These are phyloP conservation scores for Lagodon rhomboides DNA, from an alignment of 2,797 vertebrate species.

Conservation along the genomic window DNA sequence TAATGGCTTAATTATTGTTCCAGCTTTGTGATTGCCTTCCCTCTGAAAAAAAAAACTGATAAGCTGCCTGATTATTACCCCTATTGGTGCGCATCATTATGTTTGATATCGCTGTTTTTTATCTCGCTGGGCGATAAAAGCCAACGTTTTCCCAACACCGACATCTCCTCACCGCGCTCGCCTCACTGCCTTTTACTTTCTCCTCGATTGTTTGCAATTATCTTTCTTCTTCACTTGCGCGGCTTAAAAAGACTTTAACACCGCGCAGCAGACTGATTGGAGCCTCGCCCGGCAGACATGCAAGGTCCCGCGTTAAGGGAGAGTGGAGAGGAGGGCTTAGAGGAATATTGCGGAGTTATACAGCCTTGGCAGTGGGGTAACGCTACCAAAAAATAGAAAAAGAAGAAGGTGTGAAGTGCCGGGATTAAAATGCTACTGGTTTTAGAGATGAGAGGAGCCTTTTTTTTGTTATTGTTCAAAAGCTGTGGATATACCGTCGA, in stretches of 20 bases:
- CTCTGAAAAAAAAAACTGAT: slow-evolving; percentile 47
- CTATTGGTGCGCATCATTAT: slow-evolving; percentile 38
- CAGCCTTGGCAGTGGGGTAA: slow-evolving; percentile 29
- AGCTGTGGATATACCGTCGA: not conserved
- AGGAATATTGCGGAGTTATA: slow-evolving; percentile 26
- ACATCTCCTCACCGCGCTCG: slow-evolving; percentile 34
- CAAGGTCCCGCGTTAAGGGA: slow-evolving; percentile 28
- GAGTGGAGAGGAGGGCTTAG: slow-evolving; percentile 18
- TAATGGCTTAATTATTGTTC: slow-evolving; percentile 62
- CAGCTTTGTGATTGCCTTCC: slow-evolving; percentile 53
- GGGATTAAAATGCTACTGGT: slow-evolving; percentile 11
- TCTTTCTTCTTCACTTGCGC: slow-evolving; percentile 66
- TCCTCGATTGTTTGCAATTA: slow-evolving; percentile 74
- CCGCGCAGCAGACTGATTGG: slow-evolving; percentile 41
- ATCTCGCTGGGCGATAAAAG: slow-evolving; percentile 61
- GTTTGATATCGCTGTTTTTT: slow-evolving; percentile 65
- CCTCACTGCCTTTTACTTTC: slow-evolving; percentile 67
- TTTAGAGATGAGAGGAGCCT: slow-evolving; percentile 11
- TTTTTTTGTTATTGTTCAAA: not conserved
- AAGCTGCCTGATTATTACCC: slow-evolving; percentile 45
- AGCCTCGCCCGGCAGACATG: slow-evolving; percentile 46
- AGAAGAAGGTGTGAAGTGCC: not conserved
- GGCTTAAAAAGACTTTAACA: slow-evolving; percentile 63
- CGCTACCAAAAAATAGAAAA: not conserved
- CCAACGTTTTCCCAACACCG: slow-evolving; percentile 53